A percentile compares a stretch with the other conserved stretches of the same genome.
Conservation (phyloP, 1,140 invertebrate genomes). For the Orchestia grillus region DNA sequence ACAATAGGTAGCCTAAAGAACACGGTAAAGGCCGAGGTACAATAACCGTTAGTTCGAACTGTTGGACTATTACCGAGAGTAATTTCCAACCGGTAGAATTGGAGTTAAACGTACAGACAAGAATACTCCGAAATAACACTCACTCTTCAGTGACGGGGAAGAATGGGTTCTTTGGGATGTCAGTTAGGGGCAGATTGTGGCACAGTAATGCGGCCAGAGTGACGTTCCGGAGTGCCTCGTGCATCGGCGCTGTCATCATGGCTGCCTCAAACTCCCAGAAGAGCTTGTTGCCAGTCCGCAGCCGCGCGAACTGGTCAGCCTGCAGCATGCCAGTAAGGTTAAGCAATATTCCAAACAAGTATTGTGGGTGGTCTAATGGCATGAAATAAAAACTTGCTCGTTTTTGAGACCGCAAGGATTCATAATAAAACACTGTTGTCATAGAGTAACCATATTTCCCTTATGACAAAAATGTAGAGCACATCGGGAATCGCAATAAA, state of each 20-base stretch:
- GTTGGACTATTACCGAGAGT: neutral
- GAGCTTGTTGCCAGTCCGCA: conserved; percentile 73
- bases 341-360: neutral
- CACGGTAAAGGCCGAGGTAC: no score
- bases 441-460: neutral
- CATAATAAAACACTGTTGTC: neutral
- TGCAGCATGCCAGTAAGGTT: neutral
- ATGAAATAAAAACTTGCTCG: neutral
- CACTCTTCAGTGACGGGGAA: conserved; percentile 59
- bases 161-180: conserved; percentile 62
- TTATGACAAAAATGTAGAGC: no score
- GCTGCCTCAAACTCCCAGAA: conserved; percentile 73
- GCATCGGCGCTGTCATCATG: conserved; percentile 63
- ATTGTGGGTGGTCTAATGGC: neutral
- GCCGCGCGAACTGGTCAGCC: conserved; percentile 73
- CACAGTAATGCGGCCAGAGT: conserved; percentile 61
- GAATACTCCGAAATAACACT: neutral
- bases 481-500: no score
- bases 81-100: neutral
- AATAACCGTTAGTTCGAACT: neutral
- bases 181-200: conserved; percentile 54
- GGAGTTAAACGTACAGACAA: neutral
- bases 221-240: conserved; percentile 53
- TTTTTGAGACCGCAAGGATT: neutral
- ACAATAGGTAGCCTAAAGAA: no score